A percentile compares a stretch with the other conserved stretches of the same genome.
Conservation (phyloP, 1,140 invertebrate genomes). For the Hydropsyche tenuis region DNA sequence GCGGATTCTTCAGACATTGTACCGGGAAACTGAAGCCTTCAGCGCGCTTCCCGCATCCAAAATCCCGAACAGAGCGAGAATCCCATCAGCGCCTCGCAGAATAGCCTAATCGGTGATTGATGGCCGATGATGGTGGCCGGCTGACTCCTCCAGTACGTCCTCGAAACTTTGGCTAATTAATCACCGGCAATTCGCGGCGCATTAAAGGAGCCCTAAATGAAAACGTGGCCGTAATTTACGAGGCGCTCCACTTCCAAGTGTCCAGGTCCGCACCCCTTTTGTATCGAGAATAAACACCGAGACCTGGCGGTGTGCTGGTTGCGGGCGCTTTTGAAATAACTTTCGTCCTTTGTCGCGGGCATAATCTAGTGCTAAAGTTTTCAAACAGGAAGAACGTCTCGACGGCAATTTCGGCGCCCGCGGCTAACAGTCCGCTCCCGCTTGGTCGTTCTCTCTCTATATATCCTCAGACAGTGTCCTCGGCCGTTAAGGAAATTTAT, state of each 20-base stretch:
- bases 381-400: conserved; percentile 46
- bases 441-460: not conserved
- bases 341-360: conserved; percentile 48
- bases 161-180: conserved; percentile 47
- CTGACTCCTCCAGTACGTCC: not conserved
- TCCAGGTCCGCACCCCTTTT: conserved; percentile 43
- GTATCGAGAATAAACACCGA: conserved; percentile 48
- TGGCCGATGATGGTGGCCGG: conserved; percentile 16
- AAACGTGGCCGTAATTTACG: conserved; percentile 42
- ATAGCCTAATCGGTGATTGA: conserved; percentile 50
- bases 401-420: conserved; percentile 20
- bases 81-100: conserved; percentile 43
- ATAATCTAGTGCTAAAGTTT: conserved; percentile 50
- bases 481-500: conserved; percentile 31
- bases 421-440: too few species aligned
- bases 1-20: conserved; percentile 30
- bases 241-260: conserved; percentile 28
- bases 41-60: not conserved
- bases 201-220: conserved; percentile 45
- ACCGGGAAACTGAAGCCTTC: too few species aligned
- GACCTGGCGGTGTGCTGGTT: conserved; percentile 13
- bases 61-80: not conserved
- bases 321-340: conserved; percentile 48
- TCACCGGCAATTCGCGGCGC: conserved; percentile 41
- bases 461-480: not conserved